phyloP scores from a whole-genome alignment of 2,797 vertebrate genomes.

The Dryobates pubescens region DNA sequence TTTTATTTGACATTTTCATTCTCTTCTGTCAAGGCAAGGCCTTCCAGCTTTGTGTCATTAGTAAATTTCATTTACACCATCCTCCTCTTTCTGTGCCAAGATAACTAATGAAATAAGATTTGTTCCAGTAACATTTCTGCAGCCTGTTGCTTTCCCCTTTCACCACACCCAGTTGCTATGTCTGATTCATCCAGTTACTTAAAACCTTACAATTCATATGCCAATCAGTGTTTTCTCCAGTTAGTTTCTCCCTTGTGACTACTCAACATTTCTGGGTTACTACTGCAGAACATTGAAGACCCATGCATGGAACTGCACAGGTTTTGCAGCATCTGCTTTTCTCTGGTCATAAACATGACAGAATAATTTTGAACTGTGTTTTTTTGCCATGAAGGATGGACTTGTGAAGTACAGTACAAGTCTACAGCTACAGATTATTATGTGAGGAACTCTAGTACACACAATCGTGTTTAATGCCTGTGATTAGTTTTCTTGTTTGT shows the following conservation, averaged over 20 bases:
- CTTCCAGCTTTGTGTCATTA: not conserved
- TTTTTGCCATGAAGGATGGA: not conserved
- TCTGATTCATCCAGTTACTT: not conserved
- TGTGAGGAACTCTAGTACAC: not conserved
- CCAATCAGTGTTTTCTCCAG: not conserved
- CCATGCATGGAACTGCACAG: not conserved
- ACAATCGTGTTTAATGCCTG: not conserved
- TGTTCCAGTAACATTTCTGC: not conserved
- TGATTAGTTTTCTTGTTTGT: not conserved
- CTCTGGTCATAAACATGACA: not conserved
- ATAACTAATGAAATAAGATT: slow-evolving; percentile 29
- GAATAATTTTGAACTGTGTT: not conserved
- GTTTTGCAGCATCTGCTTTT: not conserved
- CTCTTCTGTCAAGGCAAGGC: not conserved
- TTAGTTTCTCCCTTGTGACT: not conserved
- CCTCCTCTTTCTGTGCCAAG: not conserved
- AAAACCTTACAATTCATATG: not conserved
- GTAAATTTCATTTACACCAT: not conserved
- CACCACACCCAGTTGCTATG: not conserved
- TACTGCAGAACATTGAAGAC: not conserved
- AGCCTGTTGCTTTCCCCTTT: not conserved
- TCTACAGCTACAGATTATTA: not conserved
- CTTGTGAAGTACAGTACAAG: not conserved
- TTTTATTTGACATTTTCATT: slow-evolving; percentile 2
- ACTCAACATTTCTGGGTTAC: not conserved